Percentiles rank a stretch among this genome's conserved stretches.
phyloP scores from a whole-genome alignment of 2,888 invertebrate species.

The Athrips mouffetella region DNA sequence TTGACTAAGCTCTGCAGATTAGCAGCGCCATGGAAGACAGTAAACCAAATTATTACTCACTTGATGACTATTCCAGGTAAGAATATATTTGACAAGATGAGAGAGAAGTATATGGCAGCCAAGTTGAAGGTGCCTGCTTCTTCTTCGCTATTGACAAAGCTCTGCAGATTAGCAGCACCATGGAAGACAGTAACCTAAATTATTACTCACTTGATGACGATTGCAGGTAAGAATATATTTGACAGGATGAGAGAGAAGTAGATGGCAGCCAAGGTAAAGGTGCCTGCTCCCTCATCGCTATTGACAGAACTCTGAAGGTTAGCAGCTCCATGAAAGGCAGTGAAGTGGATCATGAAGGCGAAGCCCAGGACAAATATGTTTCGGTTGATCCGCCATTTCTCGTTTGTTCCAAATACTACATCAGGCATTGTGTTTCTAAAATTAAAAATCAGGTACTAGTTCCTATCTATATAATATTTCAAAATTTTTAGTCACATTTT shows the following conservation, averaged over 20 bases:
- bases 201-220: slow-evolving; percentile 85
- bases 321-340: slow-evolving; percentile 92
- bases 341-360: slow-evolving; percentile 95
- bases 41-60: slow-evolving; percentile 75
- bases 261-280: slow-evolving; percentile 89
- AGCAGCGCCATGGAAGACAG: no score
- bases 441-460: background rate
- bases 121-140: no score
- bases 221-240: slow-evolving; percentile 91
- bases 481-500: no score
- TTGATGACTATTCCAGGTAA: slow-evolving; percentile 89
- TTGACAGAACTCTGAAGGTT: slow-evolving; percentile 92
- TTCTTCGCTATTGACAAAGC: no score
- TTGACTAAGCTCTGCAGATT: no score
- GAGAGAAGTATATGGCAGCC: no score
- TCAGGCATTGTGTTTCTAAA: slow-evolving; percentile 40
- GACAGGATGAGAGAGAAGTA: slow-evolving; percentile 93
- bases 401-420: slow-evolving; percentile 74
- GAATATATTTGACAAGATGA: no score
- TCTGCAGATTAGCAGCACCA: no score
- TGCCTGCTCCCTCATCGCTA: slow-evolving; percentile 88
- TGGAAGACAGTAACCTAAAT: no score
- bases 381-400: slow-evolving; percentile 87
- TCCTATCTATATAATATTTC: background rate
- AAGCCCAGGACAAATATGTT: slow-evolving; percentile 91